Conservation (phyloP, 1,140 invertebrate species). For the Atopsyche davidsoni region DNA sequence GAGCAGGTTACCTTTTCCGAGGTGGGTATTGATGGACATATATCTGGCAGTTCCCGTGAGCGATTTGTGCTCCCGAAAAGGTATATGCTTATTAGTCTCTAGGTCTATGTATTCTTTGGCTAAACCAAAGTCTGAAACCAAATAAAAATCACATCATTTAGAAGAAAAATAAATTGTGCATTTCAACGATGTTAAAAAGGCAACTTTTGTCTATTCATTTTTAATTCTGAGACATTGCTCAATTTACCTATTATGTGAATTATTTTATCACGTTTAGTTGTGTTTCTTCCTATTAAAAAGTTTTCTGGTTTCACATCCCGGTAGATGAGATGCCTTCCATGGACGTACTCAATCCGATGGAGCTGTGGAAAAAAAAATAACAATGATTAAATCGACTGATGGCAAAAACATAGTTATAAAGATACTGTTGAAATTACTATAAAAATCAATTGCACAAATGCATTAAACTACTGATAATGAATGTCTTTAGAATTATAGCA, state of each 20-base stretch:
- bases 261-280: conserved; percentile 96
- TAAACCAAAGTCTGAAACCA: conserved; percentile 87
- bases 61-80: conserved; percentile 99
- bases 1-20: conserved; percentile 82
- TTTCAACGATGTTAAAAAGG: not conserved
- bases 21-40: conserved; percentile 99
- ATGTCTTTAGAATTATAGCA: too few relatives aligned
- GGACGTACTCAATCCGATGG: conserved; percentile 99
- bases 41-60: conserved; percentile 96
- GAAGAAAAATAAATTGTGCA: not conserved
- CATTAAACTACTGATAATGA: too few relatives aligned
- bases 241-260: conserved; percentile 94
- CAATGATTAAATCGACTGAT: too few relatives aligned
- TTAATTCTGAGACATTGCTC: conserved; percentile 2
- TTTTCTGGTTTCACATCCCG: conserved; percentile 99
- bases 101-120: conserved; percentile 99
- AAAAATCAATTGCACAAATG: too few relatives aligned
- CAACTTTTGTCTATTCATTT: not conserved
- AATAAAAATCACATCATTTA: conserved; percentile 4
- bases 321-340: conserved; percentile 98
- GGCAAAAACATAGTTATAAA: too few relatives aligned
- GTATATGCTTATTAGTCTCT: conserved; percentile 99
- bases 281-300: conserved; percentile 97
- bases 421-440: too few relatives aligned
- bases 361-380: conserved; percentile 58